These are phyloP conservation scores for Cyprinodon variegatus DNA, from an alignment of 2,113 vertebrate species.

Conservation along the genomic window DNA sequence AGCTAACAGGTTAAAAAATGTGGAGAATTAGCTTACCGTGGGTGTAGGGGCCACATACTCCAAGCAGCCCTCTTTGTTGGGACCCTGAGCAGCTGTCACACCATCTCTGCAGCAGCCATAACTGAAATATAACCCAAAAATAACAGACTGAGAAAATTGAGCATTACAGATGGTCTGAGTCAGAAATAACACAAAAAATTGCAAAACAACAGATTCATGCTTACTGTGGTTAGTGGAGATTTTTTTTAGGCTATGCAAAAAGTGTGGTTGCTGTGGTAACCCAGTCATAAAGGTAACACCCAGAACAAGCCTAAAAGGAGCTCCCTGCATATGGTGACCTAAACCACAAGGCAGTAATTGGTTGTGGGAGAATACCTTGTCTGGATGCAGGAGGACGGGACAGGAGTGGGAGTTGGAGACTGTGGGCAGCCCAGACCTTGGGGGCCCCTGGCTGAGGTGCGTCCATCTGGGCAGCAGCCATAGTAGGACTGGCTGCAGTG, in stretches of 20 bases:
- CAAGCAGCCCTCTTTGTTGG: conserved; percentile 83
- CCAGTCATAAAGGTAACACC: conserved; percentile 7
- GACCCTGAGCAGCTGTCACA: conserved; percentile 82
- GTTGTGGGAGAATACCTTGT: conserved; percentile 60
- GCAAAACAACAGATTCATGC: not conserved
- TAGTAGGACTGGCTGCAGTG: conserved; percentile 72
- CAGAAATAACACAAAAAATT: conserved; percentile 20
- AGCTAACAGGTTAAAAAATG: not conserved
- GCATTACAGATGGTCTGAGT: conserved; percentile 8
- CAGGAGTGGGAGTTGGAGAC: not conserved
- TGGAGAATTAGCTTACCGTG: conserved; percentile 72
- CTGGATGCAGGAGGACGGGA: conserved; percentile 52
- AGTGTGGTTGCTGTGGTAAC: conserved; percentile 19
- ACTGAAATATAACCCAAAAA: conserved; percentile 66
- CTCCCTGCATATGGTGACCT: not conserved
- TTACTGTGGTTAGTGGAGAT: not conserved
- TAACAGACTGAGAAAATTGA: conserved; percentile 1
- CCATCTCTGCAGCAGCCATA: conserved; percentile 91
- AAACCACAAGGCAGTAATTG: conserved; percentile 14
- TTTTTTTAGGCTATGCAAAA: not conserved
- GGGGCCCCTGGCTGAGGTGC: conserved; percentile 51
- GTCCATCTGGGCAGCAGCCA: conserved; percentile 71
- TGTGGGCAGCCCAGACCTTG: conserved; percentile 57
- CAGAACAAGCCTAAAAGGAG: not conserved
- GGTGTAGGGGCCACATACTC: conserved; percentile 52